A percentile compares a stretch with the other conserved stretches of the same genome.
Evolutionary conservation across 2,888 invertebrate species (phyloP).

Genomic region (Boloria selene): DNA sequence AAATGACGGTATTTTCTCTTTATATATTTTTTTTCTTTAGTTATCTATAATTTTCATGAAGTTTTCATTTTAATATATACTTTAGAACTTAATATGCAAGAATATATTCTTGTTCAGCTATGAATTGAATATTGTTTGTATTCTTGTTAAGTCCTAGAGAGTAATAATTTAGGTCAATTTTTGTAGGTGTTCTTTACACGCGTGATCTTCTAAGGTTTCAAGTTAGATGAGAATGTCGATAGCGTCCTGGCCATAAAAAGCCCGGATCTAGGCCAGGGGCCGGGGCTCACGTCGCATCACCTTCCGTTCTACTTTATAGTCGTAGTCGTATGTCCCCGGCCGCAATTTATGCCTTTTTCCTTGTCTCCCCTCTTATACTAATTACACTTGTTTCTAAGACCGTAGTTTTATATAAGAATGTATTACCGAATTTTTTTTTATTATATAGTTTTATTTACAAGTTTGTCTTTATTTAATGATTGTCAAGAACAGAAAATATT

Average conservation of each 20-base stretch:
- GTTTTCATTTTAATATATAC: too few relatives aligned
- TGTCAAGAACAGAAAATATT: too few relatives aligned
- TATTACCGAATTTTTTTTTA: constrained; percentile 22
- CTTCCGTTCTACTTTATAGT: constrained; percentile 70
- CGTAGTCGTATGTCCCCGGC: constrained; percentile 61
- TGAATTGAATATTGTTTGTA: background rate
- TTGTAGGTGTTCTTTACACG: constrained; percentile 37
- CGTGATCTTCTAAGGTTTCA: constrained; percentile 73
- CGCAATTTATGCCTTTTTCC: constrained; percentile 65
- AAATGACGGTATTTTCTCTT: too few relatives aligned
- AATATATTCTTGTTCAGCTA: background rate
- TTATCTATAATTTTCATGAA: too few relatives aligned
- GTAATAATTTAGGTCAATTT: constrained; percentile 21
- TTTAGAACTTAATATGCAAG: too few relatives aligned
- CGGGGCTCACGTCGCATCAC: constrained; percentile 63
- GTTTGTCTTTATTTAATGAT: background rate
- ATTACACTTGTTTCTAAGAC: constrained; percentile 44
- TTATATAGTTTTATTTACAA: constrained; percentile 19
- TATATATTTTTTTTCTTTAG: too few relatives aligned
- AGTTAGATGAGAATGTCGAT: constrained; percentile 73
- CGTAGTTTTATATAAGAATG: constrained; percentile 27
- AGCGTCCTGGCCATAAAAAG: constrained; percentile 77
- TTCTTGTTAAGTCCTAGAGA: background rate
- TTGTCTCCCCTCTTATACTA: constrained; percentile 56
- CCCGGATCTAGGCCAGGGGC: constrained; percentile 68